Percentiles rank a stretch among this genome's conserved stretches.
phyloP scores from a whole-genome alignment of 2,113 vertebrate species.

The Regulus satrapa region DNA sequence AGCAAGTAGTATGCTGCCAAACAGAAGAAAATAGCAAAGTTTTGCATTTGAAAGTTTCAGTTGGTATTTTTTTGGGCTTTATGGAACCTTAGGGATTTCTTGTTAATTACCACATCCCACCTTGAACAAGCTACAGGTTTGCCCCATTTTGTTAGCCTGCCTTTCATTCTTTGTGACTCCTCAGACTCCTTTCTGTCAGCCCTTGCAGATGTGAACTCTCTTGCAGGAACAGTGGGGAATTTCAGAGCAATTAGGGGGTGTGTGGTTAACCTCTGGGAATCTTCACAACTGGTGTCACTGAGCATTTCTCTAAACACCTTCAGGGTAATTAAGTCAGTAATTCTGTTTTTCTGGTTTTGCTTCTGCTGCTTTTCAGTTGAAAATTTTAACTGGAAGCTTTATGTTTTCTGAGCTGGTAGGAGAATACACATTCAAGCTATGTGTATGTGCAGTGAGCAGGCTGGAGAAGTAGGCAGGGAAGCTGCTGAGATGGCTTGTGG shows the following conservation, averaged over 20 bases:
- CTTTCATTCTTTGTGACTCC: not conserved
- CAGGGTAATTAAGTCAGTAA: not conserved
- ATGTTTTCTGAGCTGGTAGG: not conserved
- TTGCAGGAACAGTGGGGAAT: not conserved
- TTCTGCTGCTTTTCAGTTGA: not conserved
- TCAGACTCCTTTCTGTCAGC: not conserved
- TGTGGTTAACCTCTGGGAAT: not conserved
- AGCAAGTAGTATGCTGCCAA: not conserved
- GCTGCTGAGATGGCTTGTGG: not conserved
- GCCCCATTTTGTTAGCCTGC: not conserved
- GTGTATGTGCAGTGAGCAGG: not conserved
- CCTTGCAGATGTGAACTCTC: not conserved
- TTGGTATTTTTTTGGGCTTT: not conserved
- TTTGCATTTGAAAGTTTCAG: not conserved
- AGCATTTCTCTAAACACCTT: not conserved
- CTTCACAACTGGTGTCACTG: not conserved
- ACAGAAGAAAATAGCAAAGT: not conserved
- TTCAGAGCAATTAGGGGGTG: not conserved
- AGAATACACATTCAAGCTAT: not conserved
- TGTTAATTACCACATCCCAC: not conserved
- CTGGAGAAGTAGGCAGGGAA: not conserved
- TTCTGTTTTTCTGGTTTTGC: not conserved
- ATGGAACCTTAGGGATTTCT: not conserved
- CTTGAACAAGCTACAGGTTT: not conserved
- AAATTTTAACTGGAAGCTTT: not conserved